Conservation (phyloP, 2,797 vertebrate genomes). For the Threskiornis aethiopicus region DNA sequence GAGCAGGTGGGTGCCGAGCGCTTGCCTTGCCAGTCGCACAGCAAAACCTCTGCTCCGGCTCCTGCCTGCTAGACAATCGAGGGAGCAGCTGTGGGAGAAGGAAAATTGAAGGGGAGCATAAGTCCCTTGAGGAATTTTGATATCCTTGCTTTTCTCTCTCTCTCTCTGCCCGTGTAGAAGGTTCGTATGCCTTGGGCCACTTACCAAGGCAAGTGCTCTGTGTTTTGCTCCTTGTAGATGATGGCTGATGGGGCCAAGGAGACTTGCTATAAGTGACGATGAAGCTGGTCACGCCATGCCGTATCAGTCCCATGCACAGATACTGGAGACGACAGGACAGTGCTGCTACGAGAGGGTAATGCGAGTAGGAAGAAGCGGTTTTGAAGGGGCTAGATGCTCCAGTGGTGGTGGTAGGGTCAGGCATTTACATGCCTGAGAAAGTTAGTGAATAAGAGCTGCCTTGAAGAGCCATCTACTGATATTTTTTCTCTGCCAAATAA, state of each 20-base stretch:
- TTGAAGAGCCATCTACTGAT: neutral
- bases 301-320: neutral
- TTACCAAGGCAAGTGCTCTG: neutral
- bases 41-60: neutral
- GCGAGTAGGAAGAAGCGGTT: neutral
- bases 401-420: too few species aligned
- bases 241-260: neutral
- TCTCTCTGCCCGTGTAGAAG: neutral
- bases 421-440: neutral
- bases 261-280: rapidly evolving
- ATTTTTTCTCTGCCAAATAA: neutral
- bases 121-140: neutral
- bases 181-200: neutral
- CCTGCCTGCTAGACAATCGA: neutral
- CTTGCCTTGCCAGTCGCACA: neutral
- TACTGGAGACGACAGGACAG: neutral
- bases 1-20: neutral
- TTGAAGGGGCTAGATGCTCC: neutral
- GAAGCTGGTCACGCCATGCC: neutral
- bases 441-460: neutral
- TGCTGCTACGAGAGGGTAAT: rapidly evolving
- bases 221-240: neutral
- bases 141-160: neutral
- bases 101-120: neutral
- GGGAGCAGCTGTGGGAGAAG: neutral